Conservation (phyloP, 2,113 vertebrate genomes). For the Prinia subflava region DNA sequence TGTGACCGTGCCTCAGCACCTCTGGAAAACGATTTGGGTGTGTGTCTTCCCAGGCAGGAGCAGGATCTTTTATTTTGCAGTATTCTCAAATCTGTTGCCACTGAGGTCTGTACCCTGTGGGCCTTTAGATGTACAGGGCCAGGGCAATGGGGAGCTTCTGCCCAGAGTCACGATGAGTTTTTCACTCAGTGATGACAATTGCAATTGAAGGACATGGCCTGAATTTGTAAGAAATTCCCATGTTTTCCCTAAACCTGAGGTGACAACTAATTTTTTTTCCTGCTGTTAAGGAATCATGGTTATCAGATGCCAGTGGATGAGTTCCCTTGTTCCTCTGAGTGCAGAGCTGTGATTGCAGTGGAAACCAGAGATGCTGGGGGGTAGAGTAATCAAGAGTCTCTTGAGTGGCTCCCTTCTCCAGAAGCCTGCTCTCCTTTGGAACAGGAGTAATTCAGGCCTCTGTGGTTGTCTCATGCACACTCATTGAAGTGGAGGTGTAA, state of each 20-base stretch:
- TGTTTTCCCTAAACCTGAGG: not conserved
- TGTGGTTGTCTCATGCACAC: not conserved
- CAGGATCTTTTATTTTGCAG: not conserved
- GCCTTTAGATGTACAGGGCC: not conserved
- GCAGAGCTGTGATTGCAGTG: not conserved
- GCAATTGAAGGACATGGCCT: not conserved
- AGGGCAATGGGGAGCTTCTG: not conserved
- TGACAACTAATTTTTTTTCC: not conserved
- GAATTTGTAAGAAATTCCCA: not conserved
- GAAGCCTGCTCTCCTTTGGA: not conserved
- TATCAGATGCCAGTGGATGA: not conserved
- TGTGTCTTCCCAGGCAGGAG: not conserved
- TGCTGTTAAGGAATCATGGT: not conserved
- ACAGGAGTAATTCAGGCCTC: not conserved
- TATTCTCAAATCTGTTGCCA: not conserved
- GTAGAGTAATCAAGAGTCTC: not conserved
- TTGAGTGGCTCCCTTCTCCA: not conserved
- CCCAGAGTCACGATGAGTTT: not conserved
- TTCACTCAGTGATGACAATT: not conserved
- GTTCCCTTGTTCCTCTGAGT: not conserved
- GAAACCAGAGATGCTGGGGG: not conserved
- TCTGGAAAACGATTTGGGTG: not conserved
- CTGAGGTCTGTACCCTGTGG: not conserved
- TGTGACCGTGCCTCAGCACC: not conserved
- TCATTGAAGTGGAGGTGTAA: not conserved